Evolutionary conservation across 1,140 invertebrate genomes (phyloP), one percentile per base, ranked within the genome.

Genomic region (Choristoneura fumiferana): DNA sequence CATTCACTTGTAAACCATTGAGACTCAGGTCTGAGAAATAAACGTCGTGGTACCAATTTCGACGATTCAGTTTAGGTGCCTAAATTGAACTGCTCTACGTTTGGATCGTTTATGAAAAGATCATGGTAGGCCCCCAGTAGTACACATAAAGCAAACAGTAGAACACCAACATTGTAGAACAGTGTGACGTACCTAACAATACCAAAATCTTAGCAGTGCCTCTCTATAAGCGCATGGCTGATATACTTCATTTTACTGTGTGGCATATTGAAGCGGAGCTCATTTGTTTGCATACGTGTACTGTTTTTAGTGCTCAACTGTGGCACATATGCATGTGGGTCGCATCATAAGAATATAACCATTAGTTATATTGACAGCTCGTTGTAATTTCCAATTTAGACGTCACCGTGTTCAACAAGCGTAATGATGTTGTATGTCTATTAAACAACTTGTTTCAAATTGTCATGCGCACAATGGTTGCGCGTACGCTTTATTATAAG

Each of bases 291-390:
- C 14, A 8, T 6, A 12, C 29, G 43, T 10, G 10, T 49, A 49
- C 43, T 49, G 43, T 29, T 49, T 4, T 33, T 4, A 22, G n/a
- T 3, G 18, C 29, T 4, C 29, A 49, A n/a, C 43, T 22, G 18
- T 18, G 22, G 2, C 22, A 33, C 33, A 35, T 38, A 39, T 35
- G 15, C 60, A 80, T 71, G 74, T 80, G 60, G 80, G 76, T 73
- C 73, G 69, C 64, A 74, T 81, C 69, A 71, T 64, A 61, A 59
- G 71, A 68, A 71, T 65, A 66, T 60, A 59, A 72, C 62, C 80
- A 81, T 83, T 76, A 75, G 64, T 82, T 74, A 76, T 49, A 71
- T 67, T 84, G 74, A 80, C 82, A 79, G 73, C 68, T 60, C 37
- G 55, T 55, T 68, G 69, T 73, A 71, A 77, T 79, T 76, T 68